Conservation (phyloP, 2,888 invertebrate genomes). For the Ornithoptera alexandrae region DNA sequence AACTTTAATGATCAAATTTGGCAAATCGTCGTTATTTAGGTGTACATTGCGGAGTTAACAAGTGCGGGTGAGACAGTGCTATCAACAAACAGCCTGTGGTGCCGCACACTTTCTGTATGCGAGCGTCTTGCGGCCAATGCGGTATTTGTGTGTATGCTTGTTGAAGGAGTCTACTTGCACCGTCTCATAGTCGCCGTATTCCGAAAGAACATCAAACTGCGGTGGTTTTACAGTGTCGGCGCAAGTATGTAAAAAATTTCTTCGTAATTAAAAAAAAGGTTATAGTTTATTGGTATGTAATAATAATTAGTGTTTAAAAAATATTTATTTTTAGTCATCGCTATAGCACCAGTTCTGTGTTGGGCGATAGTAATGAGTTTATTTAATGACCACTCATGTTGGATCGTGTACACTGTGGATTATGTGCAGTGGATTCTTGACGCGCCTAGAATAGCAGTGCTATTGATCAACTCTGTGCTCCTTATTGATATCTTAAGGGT, state of each 20-base stretch:
- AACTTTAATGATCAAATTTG: background rate
- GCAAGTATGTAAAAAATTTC: conserved; percentile 48
- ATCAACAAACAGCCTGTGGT: conserved; percentile 72
- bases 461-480: conserved; percentile 79
- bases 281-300: too few relatives aligned
- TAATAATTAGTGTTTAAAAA: background rate
- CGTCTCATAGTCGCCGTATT: conserved; percentile 84
- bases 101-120: conserved; percentile 76
- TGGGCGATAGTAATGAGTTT: conserved; percentile 79
- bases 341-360: conserved; percentile 72
- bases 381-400: conserved; percentile 78
- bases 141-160: conserved; percentile 85
- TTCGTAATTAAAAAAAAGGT: background rate
- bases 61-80: conserved; percentile 68
- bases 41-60: conserved; percentile 79
- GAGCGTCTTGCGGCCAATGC: conserved; percentile 78
- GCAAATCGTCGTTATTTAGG: conserved; percentile 39
- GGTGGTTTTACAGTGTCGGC: conserved; percentile 66
- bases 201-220: conserved; percentile 74
- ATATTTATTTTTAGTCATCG: conserved; percentile 50
- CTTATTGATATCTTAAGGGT: conserved; percentile 83
- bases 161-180: conserved; percentile 83
- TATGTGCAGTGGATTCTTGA: conserved; percentile 82
- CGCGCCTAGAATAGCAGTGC: conserved; percentile 78
- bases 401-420: conserved; percentile 79